These are phyloP conservation scores for Nemopilema nomurai DNA, from an alignment of 30 jellyfish, hydroid and myxozoan genomes.

Conservation along the genomic window DNA sequence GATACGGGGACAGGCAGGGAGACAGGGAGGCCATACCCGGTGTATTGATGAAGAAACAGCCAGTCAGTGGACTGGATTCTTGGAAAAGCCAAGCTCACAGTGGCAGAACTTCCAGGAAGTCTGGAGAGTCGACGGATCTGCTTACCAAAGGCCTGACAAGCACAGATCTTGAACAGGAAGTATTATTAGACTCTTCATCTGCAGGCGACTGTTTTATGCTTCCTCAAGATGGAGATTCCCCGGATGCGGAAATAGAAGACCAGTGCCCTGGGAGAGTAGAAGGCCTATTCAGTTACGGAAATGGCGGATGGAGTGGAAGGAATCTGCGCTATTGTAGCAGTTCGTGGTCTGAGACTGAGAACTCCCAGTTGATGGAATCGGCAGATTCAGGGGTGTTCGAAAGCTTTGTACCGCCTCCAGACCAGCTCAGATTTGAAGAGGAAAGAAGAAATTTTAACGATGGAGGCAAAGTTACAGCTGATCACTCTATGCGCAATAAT, in stretches of 20 bases:
- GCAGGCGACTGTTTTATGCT: not conserved
- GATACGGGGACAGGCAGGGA: not conserved
- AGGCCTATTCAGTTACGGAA: not conserved
- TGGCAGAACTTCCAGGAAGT: not conserved
- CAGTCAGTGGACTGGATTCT: not conserved
- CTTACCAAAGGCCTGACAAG: not conserved
- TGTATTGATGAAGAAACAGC: not conserved
- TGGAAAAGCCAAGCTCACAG: not conserved
- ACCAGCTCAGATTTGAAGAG: not conserved
- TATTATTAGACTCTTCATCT: not conserved
- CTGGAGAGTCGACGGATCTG: not conserved
- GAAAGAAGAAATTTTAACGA: not conserved
- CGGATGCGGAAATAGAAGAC: not conserved
- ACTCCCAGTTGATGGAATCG: not conserved
- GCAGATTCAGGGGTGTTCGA: conserved; percentile 46
- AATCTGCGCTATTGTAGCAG: not conserved
- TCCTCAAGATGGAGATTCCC: not conserved
- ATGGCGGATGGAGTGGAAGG: not conserved
- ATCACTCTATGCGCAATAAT: not conserved
- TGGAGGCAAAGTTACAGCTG: not conserved
- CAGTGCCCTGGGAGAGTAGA: not conserved
- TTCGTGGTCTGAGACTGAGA: not conserved
- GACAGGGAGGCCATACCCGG: not conserved
- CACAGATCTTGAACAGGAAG: not conserved
- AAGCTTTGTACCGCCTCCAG: not conserved